These are phyloP conservation scores for Lateolabrax maculatus DNA, from an alignment of 2,797 vertebrate species.

Conservation along the genomic window DNA sequence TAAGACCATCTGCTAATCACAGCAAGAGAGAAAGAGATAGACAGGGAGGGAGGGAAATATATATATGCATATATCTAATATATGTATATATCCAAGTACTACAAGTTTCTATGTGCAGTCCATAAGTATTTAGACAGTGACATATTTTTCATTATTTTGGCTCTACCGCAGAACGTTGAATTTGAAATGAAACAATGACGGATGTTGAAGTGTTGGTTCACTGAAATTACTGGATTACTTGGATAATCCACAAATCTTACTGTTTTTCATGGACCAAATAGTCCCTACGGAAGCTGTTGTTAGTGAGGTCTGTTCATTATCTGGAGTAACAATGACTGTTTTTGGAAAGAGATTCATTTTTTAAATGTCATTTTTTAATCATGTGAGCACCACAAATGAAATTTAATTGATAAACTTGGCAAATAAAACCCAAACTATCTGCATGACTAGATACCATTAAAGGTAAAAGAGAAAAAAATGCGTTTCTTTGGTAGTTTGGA, in stretches of 20 bases:
- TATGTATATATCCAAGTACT: neutral
- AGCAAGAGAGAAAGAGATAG: slow-evolving; percentile 42
- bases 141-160: neutral
- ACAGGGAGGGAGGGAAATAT: neutral
- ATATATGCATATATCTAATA: neutral
- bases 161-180: neutral
- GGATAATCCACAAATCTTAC: neutral
- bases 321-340: neutral
- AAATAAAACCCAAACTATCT: neutral
- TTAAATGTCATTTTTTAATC: neutral
- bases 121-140: neutral
- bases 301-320: neutral
- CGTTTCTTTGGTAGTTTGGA: neutral
- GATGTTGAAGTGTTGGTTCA: neutral
- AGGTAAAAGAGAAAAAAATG: neutral
- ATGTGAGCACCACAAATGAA: neutral
- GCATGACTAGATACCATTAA: neutral
- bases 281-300: neutral
- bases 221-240: neutral
- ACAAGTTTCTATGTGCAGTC: neutral
- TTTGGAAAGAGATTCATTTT: neutral
- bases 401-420: neutral
- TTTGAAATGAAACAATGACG: neutral
- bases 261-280: neutral
- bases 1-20: slow-evolving; percentile 71